Percentiles rank a stretch among this genome's conserved stretches.
These are phyloP conservation scores for Malurus leucopterus DNA, from an alignment of 2,797 vertebrate species.

Conservation along the genomic window DNA sequence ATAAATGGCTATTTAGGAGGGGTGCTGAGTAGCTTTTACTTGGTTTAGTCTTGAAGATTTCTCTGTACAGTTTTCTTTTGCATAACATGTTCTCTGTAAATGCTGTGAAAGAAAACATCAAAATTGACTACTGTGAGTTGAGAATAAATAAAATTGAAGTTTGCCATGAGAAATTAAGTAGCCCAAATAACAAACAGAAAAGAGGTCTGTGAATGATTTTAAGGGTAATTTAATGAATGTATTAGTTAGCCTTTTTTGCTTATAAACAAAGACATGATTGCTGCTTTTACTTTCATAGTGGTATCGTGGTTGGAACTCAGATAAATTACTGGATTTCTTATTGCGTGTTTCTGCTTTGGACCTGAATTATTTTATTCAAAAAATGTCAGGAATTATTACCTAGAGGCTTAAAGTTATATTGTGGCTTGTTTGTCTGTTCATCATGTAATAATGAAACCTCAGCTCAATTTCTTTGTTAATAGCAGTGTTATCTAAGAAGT, in stretches of 20 bases:
- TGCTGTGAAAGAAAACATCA: neutral
- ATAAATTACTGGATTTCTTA: neutral
- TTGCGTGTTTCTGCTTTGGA: neutral
- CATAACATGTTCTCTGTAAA: fast-evolving
- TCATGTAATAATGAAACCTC: neutral
- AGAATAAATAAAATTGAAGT: neutral
- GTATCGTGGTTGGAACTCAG: neutral
- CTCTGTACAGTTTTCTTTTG: neutral
- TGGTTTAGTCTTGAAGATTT: neutral
- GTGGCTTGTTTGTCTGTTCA: neutral
- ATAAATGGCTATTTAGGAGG: neutral
- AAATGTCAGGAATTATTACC: conserved; percentile 46
- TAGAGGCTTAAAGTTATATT: neutral
- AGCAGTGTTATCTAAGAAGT: neutral
- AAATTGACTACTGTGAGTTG: neutral
- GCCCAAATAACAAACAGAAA: neutral
- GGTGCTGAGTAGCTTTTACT: neutral
- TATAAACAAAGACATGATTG: neutral
- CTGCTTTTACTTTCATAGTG: neutral
- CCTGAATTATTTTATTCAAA: neutral
- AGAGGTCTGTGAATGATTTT: neutral
- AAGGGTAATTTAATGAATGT: neutral
- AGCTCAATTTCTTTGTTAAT: neutral
- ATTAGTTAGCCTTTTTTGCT: neutral
- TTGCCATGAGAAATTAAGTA: neutral